Evolutionary conservation across 2,888 invertebrate species (phyloP), one percentile per base, ranked within the genome.

Genomic region (Trimorus sp.): DNA sequence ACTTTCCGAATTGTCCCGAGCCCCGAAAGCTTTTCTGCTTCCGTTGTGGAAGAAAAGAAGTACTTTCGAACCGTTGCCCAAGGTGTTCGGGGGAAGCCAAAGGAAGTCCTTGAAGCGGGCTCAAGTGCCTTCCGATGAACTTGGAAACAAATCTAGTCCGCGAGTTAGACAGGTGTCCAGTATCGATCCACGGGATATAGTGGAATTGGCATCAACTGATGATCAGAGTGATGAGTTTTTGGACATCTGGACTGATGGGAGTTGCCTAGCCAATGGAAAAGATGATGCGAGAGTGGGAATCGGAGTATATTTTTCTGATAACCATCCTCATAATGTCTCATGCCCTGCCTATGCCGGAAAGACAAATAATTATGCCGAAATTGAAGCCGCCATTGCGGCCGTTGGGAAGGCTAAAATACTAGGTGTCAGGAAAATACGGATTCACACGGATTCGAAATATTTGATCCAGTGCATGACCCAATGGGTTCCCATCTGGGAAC

Each of bases 221-320:
- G n/a, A n/a, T n/a, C n/a, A n/a, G n/a, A n/a, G n/a, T n/a, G n/a
- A n/a, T n/a, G n/a, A n/a, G n/a, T n/a, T n/a, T n/a, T n/a, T n/a
- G n/a, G n/a, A 65, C 26, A 16, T 65, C 11, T 65, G 53, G 51
- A 65, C 65, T 0, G 65, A 65, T 40, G 65, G 65, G 9, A 51
- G 65, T 15, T 65, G 65, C 15, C 1, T 65, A 15, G 51, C 6
- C 0, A 65, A 65, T 16, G 65, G 40, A 5, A 65, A n/a, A 16
- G 7, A n/a, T 8, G 12, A 37, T 4, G 51, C 51, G 1, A 9
- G 40, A 11, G 65, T 53, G n/a, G 51, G 65, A 1, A 65, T 65
- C 8, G 65, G 65, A 2, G 36, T 65, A 0, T 65, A 53, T 12
- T 65, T 65, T 15, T 38, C 51, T 1, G 40, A 53, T 1, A 12